These are phyloP conservation scores for Vidua macroura DNA, from an alignment of 2,113 vertebrate genomes.

Conservation along the genomic window DNA sequence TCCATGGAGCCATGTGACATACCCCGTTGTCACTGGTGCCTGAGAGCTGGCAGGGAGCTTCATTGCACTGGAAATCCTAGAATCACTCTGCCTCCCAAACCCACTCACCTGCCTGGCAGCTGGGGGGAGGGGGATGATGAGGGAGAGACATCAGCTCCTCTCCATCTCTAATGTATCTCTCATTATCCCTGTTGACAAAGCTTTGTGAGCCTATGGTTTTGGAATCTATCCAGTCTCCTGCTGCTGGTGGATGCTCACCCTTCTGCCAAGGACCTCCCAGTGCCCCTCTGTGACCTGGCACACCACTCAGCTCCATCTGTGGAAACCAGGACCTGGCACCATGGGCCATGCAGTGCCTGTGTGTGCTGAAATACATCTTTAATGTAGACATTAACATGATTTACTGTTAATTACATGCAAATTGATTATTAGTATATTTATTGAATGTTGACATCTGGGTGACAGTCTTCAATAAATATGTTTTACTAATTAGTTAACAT, in stretches of 20 bases:
- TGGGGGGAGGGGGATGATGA: not conserved
- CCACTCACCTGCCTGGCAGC: not conserved
- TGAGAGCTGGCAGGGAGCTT: not conserved
- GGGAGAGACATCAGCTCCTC: not conserved
- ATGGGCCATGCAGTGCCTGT: not conserved
- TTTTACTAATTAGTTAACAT: conserved; percentile 47
- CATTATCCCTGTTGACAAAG: not conserved
- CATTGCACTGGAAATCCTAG: not conserved
- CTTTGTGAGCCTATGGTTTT: not conserved
- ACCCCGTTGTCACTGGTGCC: not conserved
- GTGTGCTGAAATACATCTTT: not conserved
- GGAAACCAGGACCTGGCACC: not conserved
- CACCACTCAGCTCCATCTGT: accelerated
- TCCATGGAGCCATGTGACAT: not conserved
- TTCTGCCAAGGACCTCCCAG: not conserved
- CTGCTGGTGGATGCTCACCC: not conserved
- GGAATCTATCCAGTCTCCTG: not conserved
- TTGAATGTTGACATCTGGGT: conserved; percentile 39
- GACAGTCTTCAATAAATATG: conserved; percentile 37
- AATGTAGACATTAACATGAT: not conserved
- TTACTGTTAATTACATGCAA: conserved; percentile 18
- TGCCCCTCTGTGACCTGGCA: not conserved
- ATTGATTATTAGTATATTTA: conserved; percentile 44
- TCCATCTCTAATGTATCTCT: not conserved
- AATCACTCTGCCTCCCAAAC: not conserved